These are phyloP conservation scores for Eupithecia insigniata DNA, from an alignment of 2,888 invertebrate species.

Conservation along the genomic window DNA sequence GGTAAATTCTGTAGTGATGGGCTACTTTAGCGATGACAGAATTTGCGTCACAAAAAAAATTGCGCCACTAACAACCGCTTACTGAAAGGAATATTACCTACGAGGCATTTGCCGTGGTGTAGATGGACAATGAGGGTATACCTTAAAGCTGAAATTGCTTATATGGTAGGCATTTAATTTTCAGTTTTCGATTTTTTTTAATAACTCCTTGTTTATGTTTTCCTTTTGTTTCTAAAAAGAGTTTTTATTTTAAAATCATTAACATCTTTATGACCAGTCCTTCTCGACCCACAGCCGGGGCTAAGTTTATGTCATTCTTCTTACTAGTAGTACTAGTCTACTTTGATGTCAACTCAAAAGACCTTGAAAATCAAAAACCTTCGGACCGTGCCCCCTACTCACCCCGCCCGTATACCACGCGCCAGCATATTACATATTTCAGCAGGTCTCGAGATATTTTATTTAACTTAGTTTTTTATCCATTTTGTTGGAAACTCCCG, in stretches of 20 bases:
- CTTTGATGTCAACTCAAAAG: neutral
- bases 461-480: constrained; percentile 41
- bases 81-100: too few species aligned
- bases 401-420: neutral
- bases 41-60: too few species aligned
- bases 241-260: neutral
- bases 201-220: neutral
- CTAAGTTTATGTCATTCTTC: neutral
- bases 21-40: neutral
- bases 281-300: neutral
- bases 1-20: neutral
- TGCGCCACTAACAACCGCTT: too few species aligned
- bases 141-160: neutral
- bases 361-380: neutral
- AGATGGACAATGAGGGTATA: too few species aligned
- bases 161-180: neutral
- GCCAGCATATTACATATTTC: constrained; percentile 31
- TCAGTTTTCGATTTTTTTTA: neutral
- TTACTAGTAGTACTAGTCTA: neutral
- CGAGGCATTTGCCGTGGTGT: too few species aligned
- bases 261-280: neutral
- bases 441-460: constrained; percentile 24
- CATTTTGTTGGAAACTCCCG: constrained; percentile 40
- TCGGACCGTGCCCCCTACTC: neutral
- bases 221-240: neutral